These are phyloP conservation scores for Talpa occidentalis DNA, from an alignment of 2,113 vertebrate species.

Conservation along the genomic window DNA sequence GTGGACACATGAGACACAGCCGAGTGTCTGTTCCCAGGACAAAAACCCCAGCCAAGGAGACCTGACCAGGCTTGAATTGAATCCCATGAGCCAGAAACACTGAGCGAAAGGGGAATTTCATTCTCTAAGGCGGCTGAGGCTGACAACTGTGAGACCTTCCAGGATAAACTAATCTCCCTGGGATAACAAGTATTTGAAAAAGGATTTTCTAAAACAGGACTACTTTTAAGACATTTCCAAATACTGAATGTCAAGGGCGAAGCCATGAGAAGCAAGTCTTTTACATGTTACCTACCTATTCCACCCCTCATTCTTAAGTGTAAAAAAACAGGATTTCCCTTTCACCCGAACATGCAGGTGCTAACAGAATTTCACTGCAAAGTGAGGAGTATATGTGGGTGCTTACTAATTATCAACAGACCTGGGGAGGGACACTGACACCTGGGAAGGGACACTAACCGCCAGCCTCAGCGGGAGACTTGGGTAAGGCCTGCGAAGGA, in stretches of 20 bases:
- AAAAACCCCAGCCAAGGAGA: slow-evolving; percentile 22
- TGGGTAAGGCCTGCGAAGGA: background rate
- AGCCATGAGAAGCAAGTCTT: slow-evolving; percentile 25
- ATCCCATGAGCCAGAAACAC: slow-evolving; percentile 6
- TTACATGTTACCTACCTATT: background rate
- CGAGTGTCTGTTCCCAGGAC: slow-evolving; percentile 7
- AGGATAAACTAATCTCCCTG: slow-evolving; percentile 30
- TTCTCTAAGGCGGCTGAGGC: background rate
- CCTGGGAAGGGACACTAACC: too few species aligned
- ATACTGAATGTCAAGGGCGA: slow-evolving; percentile 11
- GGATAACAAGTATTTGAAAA: slow-evolving; percentile 27
- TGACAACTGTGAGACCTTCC: background rate
- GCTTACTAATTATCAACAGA: background rate
- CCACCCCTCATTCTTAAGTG: background rate
- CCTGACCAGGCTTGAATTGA: background rate
- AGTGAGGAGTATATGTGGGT: background rate
- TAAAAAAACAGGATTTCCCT: background rate
- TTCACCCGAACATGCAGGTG: background rate
- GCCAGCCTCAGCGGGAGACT: background rate
- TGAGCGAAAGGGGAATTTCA: background rate
- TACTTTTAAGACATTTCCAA: background rate
- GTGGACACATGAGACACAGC: slow-evolving; percentile 39
- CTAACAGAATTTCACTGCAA: background rate
- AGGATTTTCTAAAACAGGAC: slow-evolving; percentile 15
- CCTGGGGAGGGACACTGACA: too few species aligned